Base-by-base conservation (phyloP, 1,140 invertebrate genomes). In the Telenomus remus region DNA sequence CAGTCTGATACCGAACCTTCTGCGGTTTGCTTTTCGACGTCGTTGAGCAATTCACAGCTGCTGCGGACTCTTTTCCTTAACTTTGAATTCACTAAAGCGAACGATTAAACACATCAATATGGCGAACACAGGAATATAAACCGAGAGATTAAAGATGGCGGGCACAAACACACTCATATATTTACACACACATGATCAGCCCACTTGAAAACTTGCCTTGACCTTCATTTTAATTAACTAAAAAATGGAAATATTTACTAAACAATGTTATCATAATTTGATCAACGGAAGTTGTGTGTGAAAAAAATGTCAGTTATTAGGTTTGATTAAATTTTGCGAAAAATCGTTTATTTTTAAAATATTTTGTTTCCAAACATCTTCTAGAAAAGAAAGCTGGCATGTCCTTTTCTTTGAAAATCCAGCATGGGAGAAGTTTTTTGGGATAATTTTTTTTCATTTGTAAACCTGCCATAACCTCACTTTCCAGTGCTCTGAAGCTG, bases 31-130 rank as follows among this genome's bases (percentile, higher is more conserved):
- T 55, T 19, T 6, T 65, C 60, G 44, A 35, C 42, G 19, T 60
- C 46, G 61, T 60, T 65, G 60, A 76, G 55, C 55, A 55, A 59
- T 64, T 37, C 10, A 8, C 42, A 57, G 64, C 60, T 73, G 51
- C 47, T 43, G 65, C 27, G 79, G 82, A 86, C 6, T 27, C 19
- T 39, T 11, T 87, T 86, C 85, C 84, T 88, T 86, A 82, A 82
- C 82, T 86, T 82, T 78, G 73, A 82, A 87, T 87, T 80, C 84
- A 85, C 85, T 84, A 84, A 79, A 78, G 80, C 82, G 77, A 87
- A 86, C 84, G 85, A 88, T 87, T 87, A 85, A 88, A 87, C 84
- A 88, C 85, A 88, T 86, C 87, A 88, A 88, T 88, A 88, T 88
- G 87, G 87, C 87, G 86, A 88, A 87, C 87, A 84, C 85, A 86